Evolutionary conservation across 2,888 invertebrate genomes (phyloP).

Genomic region (Dynastes hyllus): DNA sequence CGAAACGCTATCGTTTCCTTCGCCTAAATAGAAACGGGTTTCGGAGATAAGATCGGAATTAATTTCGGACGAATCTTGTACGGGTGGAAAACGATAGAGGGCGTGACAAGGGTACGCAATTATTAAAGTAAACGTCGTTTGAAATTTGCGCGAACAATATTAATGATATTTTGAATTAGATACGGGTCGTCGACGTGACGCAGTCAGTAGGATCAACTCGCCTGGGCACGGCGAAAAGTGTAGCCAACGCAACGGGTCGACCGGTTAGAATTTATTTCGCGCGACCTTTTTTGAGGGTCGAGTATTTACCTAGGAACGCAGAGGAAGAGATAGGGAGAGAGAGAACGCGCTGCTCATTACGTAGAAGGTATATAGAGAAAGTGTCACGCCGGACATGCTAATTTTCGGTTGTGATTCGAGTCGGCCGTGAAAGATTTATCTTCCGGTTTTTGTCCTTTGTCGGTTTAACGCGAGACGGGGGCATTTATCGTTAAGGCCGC

Average conservation of each 20-base stretch:
- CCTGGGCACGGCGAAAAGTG: background rate
- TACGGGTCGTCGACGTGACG: constrained; percentile 32
- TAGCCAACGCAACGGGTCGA: background rate
- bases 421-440: constrained; percentile 47
- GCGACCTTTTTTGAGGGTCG: constrained; percentile 43
- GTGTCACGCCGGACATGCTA: constrained; percentile 38
- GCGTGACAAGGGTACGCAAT: constrained; percentile 46
- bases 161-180: constrained; percentile 46
- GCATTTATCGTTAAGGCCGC: background rate
- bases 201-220: constrained; percentile 12
- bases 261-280: constrained; percentile 35
- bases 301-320: constrained; percentile 28
- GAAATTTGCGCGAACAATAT: constrained; percentile 45
- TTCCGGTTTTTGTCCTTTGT: constrained; percentile 45
- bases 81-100: background rate
- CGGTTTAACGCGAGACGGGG: constrained; percentile 33
- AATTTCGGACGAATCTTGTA: constrained; percentile 24
- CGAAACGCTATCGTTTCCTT: background rate
- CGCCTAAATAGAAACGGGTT: background rate
- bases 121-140: constrained; percentile 48
- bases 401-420: constrained; percentile 48
- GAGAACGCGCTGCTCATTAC: constrained; percentile 25
- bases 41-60: constrained; percentile 39
- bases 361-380: constrained; percentile 12
- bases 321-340: background rate